These are phyloP conservation scores for Perca schrenkii DNA, from an alignment of 2,113 vertebrate species.

Conservation along the genomic window DNA sequence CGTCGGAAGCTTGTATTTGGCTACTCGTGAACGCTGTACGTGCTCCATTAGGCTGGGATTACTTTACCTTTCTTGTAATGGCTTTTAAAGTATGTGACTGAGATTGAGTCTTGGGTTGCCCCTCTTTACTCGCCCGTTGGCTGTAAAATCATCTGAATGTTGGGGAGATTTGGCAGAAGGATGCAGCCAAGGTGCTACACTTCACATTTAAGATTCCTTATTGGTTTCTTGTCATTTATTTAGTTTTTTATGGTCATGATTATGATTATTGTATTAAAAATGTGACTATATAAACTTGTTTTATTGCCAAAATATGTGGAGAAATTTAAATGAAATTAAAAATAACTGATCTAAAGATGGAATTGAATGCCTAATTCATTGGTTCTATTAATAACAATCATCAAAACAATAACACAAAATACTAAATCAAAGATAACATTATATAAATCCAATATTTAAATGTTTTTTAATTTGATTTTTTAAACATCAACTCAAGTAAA, in stretches of 20 bases:
- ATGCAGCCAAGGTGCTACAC: conserved; percentile 12
- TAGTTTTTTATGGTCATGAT: background rate
- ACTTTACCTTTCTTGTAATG: conserved; percentile 57
- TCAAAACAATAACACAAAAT: background rate
- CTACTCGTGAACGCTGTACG: conserved; percentile 26
- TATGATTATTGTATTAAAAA: background rate
- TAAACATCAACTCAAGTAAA: background rate
- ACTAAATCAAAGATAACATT: background rate
- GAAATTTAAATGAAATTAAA: background rate
- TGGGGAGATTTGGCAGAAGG: conserved; percentile 2
- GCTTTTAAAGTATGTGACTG: conserved; percentile 55
- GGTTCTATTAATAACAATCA: background rate
- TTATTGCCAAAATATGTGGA: background rate
- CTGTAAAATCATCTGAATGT: conserved; percentile 56
- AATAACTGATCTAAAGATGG: background rate
- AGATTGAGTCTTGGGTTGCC: conserved; percentile 36
- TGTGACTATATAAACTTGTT: background rate
- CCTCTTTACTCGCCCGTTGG: conserved; percentile 62
- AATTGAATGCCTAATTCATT: background rate
- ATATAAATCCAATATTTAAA: background rate
- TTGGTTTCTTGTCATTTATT: background rate
- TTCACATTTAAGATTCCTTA: background rate
- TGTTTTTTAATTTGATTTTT: background rate
- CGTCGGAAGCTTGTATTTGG: conserved; percentile 19
- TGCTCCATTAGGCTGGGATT: conserved; percentile 69